phyloP scores from a whole-genome alignment of 2,113 vertebrate species.

The Pongo abelii region DNA sequence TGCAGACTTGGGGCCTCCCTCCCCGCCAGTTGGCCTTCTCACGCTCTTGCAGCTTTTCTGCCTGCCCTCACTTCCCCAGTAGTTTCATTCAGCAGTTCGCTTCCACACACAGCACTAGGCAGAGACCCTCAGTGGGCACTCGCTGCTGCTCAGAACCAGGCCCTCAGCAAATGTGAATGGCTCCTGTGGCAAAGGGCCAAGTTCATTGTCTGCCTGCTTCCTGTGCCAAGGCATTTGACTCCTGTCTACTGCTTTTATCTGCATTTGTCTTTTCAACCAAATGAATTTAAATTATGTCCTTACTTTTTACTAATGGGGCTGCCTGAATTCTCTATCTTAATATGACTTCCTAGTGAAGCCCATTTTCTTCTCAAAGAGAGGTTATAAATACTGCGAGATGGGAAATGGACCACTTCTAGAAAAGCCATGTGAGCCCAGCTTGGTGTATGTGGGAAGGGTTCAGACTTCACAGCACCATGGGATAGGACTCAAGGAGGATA shows the following conservation, averaged over 20 bases:
- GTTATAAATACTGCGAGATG: slow-evolving; percentile 56
- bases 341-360: slow-evolving; percentile 53
- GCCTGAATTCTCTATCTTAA: slow-evolving; percentile 42
- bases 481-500: background rate
- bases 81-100: too few relatives aligned
- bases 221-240: slow-evolving; percentile 55
- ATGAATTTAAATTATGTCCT: slow-evolving; percentile 72
- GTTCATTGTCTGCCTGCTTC: slow-evolving; percentile 42
- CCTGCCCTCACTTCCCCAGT: background rate
- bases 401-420: slow-evolving; percentile 61
- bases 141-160: background rate
- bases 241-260: slow-evolving; percentile 71
- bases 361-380: slow-evolving; percentile 57
- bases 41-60: background rate
- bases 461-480: slow-evolving; percentile 55
- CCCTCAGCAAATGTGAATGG: background rate
- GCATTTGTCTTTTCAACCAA: slow-evolving; percentile 72
- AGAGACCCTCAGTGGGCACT: background rate
- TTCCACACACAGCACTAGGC: too few relatives aligned
- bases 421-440: slow-evolving; percentile 15
- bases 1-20: background rate
- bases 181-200: slow-evolving; percentile 20
- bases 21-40: background rate
- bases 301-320: slow-evolving; percentile 55
- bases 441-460: background rate